Base-by-base conservation (phyloP, 2,797 vertebrate species). In the Lagorchestes hirsutus region DNA sequence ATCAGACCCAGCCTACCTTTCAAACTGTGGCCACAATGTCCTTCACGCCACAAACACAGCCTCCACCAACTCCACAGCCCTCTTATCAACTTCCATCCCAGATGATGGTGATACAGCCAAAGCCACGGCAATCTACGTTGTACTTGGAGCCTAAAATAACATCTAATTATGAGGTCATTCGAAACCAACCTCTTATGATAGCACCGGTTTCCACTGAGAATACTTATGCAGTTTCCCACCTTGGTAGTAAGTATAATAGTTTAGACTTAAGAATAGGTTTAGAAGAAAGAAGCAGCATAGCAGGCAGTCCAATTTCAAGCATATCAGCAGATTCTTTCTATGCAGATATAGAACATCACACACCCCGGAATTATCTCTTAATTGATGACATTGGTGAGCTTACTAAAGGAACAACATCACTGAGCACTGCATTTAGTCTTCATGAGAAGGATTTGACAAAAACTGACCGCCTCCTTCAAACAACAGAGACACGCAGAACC, bases 251-350 rank as follows among this genome's bases (percentile, higher is more conserved):
- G 98, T 99, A 99, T 93, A 99, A 99, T 97, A 99, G 98, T 97
- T 98, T 99, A 97, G 99, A 99, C 95, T 99, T 99, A 97, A 99
- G 99, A 95, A 99, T 99, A 95, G 99, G 99, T 24, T 97, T 99
- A 97, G 99, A 99, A 2, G 99, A 99, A 97, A 99, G 99, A 97
- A 99, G 98, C 92, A 99, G 99, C 98, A 99, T 99, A 98, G 99
- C 99, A 5, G 99, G 99, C 96, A 99, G 99, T 97, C 99, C 99
- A 55, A 99, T 99, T 99, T 99, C 99, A 87, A 99, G 99, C 98
- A 99, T 99, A 98, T 99, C 99, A 96, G 99, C 99, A 82, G 99
- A 99, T 98, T 99, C 99, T 0, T 99, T 99, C 98, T 99, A 99
- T 98, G 99, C 99, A 95, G 99, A 99, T 97, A 99, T 99, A 95